Conservation (phyloP, 2,797 vertebrate species). For the Takifugu ocellatus region DNA sequence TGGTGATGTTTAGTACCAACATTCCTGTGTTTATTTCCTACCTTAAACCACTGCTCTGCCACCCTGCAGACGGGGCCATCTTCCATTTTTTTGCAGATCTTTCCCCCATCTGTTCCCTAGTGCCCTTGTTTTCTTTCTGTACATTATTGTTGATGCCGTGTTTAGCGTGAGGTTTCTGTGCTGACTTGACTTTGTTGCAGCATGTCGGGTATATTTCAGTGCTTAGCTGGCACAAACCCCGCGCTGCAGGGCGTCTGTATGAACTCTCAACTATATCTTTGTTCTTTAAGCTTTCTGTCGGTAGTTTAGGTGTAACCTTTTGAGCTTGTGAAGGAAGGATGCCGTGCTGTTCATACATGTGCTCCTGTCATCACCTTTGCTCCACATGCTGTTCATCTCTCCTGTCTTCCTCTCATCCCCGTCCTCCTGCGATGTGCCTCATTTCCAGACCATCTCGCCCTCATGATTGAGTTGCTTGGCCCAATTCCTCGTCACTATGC, state of each 20-base stretch:
- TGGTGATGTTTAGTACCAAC: conserved; percentile 32
- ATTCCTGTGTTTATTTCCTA: conserved; percentile 75
- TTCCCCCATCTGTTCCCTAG: conserved; percentile 9
- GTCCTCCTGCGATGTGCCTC: conserved; percentile 54
- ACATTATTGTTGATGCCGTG: conserved; percentile 14
- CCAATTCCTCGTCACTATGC: conserved; percentile 80
- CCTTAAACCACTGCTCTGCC: conserved; percentile 30
- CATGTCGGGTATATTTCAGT: conserved; percentile 25
- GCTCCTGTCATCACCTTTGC: conserved; percentile 52
- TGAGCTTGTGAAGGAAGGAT: conserved; percentile 6
- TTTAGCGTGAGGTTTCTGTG: conserved; percentile 24
- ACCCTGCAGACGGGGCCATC: conserved; percentile 55
- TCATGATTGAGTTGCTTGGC: conserved; percentile 82
- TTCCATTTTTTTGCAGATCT: conserved; percentile 21
- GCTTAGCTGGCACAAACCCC: background rate
- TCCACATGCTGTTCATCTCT: conserved; percentile 44
- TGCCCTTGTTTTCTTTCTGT: conserved; percentile 3
- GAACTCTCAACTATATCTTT: background rate
- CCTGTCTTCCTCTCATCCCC: conserved; percentile 13
- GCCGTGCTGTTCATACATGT: conserved; percentile 12
- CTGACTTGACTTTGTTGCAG: conserved; percentile 31
- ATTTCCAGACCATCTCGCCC: conserved; percentile 81
- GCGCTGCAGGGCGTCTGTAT: conserved; percentile 1
- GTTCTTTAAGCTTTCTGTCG: background rate
- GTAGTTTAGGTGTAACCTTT: conserved; percentile 15